These are phyloP conservation scores for Neoaliturus tenellus DNA, from an alignment of 2,888 invertebrate species.

Conservation along the genomic window DNA sequence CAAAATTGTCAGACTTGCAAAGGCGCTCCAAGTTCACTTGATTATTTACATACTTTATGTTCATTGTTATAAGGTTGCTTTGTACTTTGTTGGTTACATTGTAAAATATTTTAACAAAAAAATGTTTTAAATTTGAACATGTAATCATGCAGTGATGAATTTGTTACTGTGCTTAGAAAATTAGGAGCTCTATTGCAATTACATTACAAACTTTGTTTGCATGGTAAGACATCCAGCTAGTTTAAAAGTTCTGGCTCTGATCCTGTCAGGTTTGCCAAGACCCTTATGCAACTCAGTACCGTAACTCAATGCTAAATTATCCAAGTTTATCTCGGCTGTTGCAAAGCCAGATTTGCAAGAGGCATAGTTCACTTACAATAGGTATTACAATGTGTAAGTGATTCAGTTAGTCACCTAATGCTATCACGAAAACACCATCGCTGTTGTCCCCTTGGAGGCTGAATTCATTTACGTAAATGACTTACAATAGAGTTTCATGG, in stretches of 20 bases:
- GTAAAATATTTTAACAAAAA: no score
- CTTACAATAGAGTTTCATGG: neutral
- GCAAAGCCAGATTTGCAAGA: neutral
- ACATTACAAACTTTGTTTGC: no score
- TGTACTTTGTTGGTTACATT: no score
- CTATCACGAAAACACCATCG: no score
- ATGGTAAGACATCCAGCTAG: neutral
- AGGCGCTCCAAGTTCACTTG: no score
- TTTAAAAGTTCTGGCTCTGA: neutral
- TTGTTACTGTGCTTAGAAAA: no score
- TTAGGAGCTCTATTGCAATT: no score
- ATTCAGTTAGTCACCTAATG: neutral
- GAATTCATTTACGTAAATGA: neutral
- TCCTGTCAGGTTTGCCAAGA: slow-evolving; percentile 13
- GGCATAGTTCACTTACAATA: neutral
- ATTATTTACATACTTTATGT: no score
- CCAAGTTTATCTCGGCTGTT: neutral
- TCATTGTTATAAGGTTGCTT: no score
- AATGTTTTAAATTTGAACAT: no score
- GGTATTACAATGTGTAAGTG: neutral
- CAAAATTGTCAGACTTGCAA: no score
- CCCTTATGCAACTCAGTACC: neutral
- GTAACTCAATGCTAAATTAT: neutral
- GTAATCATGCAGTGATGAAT: no score
- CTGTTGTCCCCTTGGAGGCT: neutral